phyloP scores from a whole-genome alignment of 2,113 vertebrate species.

The Zosterops japonicus region DNA sequence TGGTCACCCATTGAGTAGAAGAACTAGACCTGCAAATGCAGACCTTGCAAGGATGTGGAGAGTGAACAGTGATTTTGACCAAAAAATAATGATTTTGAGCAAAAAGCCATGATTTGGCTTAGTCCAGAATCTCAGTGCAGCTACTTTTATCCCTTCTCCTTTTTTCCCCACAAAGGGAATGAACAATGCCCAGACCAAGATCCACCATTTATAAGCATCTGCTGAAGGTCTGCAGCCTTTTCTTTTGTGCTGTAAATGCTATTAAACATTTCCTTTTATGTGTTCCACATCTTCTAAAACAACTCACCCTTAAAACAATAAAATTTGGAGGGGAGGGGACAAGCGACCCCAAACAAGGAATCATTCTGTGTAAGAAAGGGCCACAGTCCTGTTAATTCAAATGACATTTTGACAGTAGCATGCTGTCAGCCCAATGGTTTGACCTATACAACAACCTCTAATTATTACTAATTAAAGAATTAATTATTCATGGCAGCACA shows the following conservation, averaged over 20 bases:
- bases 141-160: neutral
- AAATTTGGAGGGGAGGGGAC: neutral
- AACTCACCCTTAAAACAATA: neutral
- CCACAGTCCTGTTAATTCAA: constrained; percentile 63
- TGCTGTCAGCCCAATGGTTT: constrained; percentile 79
- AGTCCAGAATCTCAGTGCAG: neutral
- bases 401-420: constrained; percentile 78
- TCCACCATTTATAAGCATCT: neutral
- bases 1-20: neutral
- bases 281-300: neutral
- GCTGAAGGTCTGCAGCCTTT: neutral
- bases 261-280: constrained; percentile 42
- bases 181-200: neutral
- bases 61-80: neutral
- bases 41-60: neutral
- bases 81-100: neutral
- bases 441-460: constrained; percentile 84
- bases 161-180: neutral
- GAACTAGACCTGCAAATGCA: neutral
- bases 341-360: neutral
- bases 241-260: neutral
- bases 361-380: constrained; percentile 30
- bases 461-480: constrained; percentile 90
- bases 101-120: neutral
- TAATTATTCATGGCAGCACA: constrained; percentile 83